A percentile compares a stretch with the other conserved stretches of the same genome.
Conservation (phyloP, 2,888 invertebrate genomes). For the Ophioninae sp. region DNA sequence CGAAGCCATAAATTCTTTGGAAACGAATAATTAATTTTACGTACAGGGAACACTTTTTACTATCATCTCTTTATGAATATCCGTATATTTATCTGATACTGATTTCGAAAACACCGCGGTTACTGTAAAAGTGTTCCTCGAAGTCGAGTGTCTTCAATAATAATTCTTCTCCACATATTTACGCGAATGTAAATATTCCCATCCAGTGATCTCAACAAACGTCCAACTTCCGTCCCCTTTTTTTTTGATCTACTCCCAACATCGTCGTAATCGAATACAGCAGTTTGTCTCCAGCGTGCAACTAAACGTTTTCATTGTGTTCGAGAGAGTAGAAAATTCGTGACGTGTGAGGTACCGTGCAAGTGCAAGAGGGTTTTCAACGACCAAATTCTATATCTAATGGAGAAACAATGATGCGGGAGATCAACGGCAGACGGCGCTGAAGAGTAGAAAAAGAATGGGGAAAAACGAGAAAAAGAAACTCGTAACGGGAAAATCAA, state of each 20-base stretch:
- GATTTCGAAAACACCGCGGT: no score
- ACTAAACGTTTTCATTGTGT: conserved; percentile 55
- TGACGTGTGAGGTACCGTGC: not conserved
- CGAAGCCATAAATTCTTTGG: no score
- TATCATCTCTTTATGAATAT: no score
- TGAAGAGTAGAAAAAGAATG: not conserved
- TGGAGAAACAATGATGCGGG: conserved; percentile 72
- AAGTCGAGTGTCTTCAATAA: no score
- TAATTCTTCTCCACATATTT: not conserved
- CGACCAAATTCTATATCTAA: conserved; percentile 60
- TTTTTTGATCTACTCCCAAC: no score
- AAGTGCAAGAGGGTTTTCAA: not conserved
- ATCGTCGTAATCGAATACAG: conserved; percentile 30
- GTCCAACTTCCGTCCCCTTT: not conserved
- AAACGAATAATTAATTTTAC: no score
- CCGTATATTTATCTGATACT: no score
- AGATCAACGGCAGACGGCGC: conserved; percentile 27
- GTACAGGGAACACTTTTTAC: no score
- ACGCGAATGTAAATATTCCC: not conserved
- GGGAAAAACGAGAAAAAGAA: not conserved
- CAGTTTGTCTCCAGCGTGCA: conserved; percentile 30
- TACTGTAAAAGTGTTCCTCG: no score
- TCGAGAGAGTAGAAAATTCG: conserved; percentile 47
- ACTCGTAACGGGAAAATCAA: conserved; percentile 61
- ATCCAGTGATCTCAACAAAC: conserved; percentile 26